Percentiles rank a stretch among this genome's conserved stretches.
Conservation (phyloP, 2,888 invertebrate species). For the Orthosia gothica region DNA sequence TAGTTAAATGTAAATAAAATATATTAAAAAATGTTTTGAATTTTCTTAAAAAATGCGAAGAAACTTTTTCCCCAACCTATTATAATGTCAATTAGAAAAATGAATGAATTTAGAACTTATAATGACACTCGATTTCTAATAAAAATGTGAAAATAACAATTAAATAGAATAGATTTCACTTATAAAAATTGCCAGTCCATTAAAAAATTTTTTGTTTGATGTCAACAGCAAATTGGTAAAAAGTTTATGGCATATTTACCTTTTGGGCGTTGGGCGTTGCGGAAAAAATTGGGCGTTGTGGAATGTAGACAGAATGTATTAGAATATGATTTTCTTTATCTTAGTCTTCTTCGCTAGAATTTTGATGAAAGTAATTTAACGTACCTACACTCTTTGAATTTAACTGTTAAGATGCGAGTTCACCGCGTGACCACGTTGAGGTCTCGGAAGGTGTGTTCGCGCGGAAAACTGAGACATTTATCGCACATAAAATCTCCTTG, state of each 20-base stretch:
- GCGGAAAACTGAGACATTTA: too few species aligned
- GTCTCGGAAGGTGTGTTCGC: too few species aligned
- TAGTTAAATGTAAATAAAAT: too few species aligned
- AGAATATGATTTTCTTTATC: constrained; percentile 28
- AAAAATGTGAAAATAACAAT: too few species aligned
- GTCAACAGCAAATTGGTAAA: background rate
- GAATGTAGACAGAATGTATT: constrained; percentile 35
- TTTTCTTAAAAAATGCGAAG: too few species aligned
- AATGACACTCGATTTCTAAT: background rate
- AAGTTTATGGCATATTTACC: too few species aligned
- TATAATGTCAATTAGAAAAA: background rate
- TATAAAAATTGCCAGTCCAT: background rate
- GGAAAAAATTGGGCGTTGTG: constrained; percentile 25
- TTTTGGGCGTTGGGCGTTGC: too few species aligned
- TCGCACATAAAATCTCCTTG: too few species aligned
- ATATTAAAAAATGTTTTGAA: too few species aligned
- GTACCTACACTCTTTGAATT: background rate
- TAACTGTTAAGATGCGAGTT: background rate
- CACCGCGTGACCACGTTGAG: too few species aligned
- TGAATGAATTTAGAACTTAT: background rate
- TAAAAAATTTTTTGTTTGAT: background rate
- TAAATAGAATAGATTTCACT: too few species aligned
- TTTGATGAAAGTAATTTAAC: constrained; percentile 1
- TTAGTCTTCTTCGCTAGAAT: background rate
- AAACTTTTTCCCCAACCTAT: too few species aligned